Evolutionary conservation across 2,113 vertebrate species (phyloP).

Genomic region (Calypte anna): DNA sequence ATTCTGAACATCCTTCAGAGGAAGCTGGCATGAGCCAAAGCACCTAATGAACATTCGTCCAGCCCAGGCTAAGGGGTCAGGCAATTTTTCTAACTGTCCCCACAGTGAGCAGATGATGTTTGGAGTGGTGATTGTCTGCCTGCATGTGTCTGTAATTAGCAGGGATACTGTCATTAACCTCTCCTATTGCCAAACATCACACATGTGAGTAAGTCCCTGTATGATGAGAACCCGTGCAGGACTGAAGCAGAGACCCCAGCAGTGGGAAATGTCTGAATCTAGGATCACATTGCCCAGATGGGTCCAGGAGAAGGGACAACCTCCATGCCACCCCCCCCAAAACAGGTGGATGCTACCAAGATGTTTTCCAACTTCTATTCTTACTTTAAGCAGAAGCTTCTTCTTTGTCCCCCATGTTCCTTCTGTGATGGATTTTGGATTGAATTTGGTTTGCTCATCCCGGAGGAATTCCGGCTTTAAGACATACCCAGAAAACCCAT

Average conservation of each 20-base stretch:
- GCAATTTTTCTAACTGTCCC: background rate
- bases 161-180: background rate
- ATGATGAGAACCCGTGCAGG: background rate
- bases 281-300: background rate
- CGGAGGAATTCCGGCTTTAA: conserved; percentile 91
- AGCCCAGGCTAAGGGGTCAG: background rate
- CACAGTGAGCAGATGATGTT: background rate
- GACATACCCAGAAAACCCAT: conserved; percentile 88
- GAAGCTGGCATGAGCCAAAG: background rate
- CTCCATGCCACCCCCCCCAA: accelerated
- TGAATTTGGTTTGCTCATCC: conserved; percentile 82
- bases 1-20: background rate
- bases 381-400: conserved; percentile 87
- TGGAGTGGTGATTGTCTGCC: background rate
- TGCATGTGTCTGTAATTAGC: background rate
- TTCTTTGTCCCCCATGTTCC: conserved; percentile 84
- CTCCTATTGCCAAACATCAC: background rate
- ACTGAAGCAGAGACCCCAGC: background rate
- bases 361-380: background rate
- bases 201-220: background rate
- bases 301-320: background rate
- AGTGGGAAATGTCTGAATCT: background rate
- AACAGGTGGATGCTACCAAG: background rate
- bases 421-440: conserved; percentile 76
- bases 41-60: background rate